A percentile compares a stretch with the other conserved stretches of the same genome.
These are phyloP conservation scores for Rhysida immarginata DNA, from an alignment of 1,140 invertebrate genomes.

Conservation along the genomic window DNA sequence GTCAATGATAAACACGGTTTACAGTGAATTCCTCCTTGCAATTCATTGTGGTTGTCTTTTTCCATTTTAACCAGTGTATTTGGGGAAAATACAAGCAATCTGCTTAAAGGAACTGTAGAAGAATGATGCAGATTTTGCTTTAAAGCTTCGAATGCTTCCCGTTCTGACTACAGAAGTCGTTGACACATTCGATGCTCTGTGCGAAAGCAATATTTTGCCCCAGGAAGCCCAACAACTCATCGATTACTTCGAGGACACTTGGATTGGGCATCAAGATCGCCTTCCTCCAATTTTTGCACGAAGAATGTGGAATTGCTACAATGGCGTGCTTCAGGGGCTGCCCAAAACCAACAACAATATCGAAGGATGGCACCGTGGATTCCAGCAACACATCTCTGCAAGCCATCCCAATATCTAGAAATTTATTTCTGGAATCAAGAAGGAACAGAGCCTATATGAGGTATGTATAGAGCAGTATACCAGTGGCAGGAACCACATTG, in stretches of 20 bases:
- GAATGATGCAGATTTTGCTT: conserved; percentile 5
- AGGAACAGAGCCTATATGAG: not conserved
- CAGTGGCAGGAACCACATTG: not conserved
- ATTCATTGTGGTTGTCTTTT: conserved; percentile 3
- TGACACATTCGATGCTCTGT: not conserved
- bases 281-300: not conserved
- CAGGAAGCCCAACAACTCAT: not conserved
- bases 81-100: not conserved
- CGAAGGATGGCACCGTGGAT: too few species aligned
- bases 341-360: too few species aligned
- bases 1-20: conserved; percentile 1
- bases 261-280: not conserved
- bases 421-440: too few species aligned
- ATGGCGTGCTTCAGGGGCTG: not conserved
- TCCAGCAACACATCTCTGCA: not conserved
- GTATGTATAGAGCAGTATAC: not conserved
- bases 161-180: not conserved
- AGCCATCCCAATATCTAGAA: not conserved
- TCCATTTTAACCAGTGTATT: conserved; percentile 2
- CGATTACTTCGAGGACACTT: conserved; percentile 7
- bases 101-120: not conserved
- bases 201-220: not conserved
- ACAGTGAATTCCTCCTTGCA: not conserved
- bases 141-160: too few species aligned
- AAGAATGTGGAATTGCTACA: not conserved